Conservation (phyloP, 2,888 invertebrate species). For the Liopterus haemorrhoidalis region DNA sequence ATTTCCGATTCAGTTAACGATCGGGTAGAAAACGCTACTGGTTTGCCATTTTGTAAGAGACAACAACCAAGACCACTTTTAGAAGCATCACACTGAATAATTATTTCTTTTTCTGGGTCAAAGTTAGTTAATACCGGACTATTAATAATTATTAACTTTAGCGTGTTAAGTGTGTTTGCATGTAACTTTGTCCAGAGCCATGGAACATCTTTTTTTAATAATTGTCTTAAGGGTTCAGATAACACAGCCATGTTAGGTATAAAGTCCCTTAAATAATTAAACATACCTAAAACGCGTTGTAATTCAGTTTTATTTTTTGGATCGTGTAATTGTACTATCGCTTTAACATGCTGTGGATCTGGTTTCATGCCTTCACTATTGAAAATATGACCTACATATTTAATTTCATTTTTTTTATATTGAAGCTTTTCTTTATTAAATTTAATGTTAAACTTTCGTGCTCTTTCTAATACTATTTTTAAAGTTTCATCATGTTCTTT, state of each 20-base stretch:
- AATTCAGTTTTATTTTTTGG: conserved; percentile 16
- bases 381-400: conserved; percentile 26
- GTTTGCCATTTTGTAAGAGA: conserved; percentile 26
- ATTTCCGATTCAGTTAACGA: conserved; percentile 29
- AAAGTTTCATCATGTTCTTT: conserved; percentile 3
- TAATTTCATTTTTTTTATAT: conserved; percentile 23
- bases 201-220: conserved; percentile 25
- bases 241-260: conserved; percentile 21
- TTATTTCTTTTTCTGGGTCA: conserved; percentile 20
- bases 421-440: conserved; percentile 27
- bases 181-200: conserved; percentile 24
- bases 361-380: conserved; percentile 18
- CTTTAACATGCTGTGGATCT: conserved; percentile 17
- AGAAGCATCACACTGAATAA: conserved; percentile 25
- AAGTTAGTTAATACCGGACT: conserved; percentile 23
- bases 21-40: conserved; percentile 28
- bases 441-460: conserved; percentile 23
- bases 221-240: conserved; percentile 17
- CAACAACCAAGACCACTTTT: conserved; percentile 27
- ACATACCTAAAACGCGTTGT: conserved; percentile 15
- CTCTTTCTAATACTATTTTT: conserved; percentile 16
- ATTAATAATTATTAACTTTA: conserved; percentile 23
- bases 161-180: conserved; percentile 17
- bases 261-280: conserved; percentile 25
- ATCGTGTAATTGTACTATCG: conserved; percentile 11